Conservation (phyloP, 1,140 invertebrate genomes). For the Drosophila mayri region DNA sequence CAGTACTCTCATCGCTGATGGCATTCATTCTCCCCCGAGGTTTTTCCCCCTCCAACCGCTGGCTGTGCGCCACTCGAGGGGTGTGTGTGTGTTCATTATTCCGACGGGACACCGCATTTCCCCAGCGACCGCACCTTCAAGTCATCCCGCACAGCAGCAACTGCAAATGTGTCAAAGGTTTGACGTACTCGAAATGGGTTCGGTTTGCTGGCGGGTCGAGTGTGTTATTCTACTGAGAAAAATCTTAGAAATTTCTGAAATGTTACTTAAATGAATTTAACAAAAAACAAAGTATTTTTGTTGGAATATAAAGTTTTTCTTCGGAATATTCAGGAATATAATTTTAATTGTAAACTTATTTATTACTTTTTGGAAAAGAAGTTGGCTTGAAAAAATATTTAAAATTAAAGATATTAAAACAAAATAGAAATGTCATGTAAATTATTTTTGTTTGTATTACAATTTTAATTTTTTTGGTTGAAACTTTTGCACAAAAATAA, state of each 20-base stretch:
- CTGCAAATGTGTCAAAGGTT: constrained; percentile 51
- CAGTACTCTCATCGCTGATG: constrained; percentile 37
- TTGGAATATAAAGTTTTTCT: too few species aligned
- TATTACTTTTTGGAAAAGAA: too few species aligned
- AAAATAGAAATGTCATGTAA: too few species aligned
- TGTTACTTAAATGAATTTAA: too few species aligned
- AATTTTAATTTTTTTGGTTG: too few species aligned
- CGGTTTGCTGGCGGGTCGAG: constrained; percentile 14
- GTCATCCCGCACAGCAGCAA: constrained; percentile 17
- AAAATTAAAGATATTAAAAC: too few species aligned
- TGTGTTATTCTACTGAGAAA: constrained; percentile 4
- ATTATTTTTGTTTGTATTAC: too few species aligned
- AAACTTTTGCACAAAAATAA: too few species aligned
- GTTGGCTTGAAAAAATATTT: too few species aligned
- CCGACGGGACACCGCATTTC: constrained; percentile 4
- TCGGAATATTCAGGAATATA: too few species aligned
- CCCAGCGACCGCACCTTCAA: constrained; percentile 34
- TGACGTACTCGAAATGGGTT: constrained; percentile 37
- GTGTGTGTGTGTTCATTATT: constrained; percentile 24
- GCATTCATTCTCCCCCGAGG: constrained; percentile 9
- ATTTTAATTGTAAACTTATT: neutral
- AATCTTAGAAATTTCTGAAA: neutral
- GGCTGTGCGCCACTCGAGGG: neutral
- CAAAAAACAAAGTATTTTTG: neutral
- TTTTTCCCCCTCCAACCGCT: neutral